phyloP scores from a whole-genome alignment of 2,113 vertebrate species.

The Myiopsitta monachus region DNA sequence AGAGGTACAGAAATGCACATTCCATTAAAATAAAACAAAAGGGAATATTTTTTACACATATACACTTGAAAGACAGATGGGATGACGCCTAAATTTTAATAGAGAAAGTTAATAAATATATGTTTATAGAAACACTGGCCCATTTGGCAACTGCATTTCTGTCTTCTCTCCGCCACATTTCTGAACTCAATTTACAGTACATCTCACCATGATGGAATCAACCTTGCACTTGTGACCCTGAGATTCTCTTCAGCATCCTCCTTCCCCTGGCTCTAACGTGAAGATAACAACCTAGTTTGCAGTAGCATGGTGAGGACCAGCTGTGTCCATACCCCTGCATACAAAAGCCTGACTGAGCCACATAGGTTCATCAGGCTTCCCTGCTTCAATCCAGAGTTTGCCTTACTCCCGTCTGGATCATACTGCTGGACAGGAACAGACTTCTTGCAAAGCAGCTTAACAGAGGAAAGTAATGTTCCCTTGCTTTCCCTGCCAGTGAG shows the following conservation, averaged over 20 bases:
- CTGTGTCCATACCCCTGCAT: rapidly evolving
- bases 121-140: background rate
- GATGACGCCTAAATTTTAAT: background rate
- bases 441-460: background rate
- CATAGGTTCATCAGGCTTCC: background rate
- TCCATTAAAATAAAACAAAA: background rate
- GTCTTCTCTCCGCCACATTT: background rate
- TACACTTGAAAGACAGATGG: background rate
- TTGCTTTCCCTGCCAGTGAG: background rate
- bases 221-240: background rate
- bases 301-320: background rate
- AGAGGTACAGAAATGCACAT: background rate
- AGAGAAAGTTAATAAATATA: background rate
- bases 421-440: background rate
- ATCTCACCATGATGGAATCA: background rate
- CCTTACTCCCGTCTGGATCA: background rate
- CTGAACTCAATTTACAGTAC: background rate
- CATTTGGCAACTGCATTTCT: background rate
- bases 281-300: background rate
- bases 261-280: background rate
- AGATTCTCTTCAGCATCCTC: background rate
- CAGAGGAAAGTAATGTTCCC: rapidly evolving
- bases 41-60: background rate
- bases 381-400: background rate
- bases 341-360: background rate